Percentiles rank a stretch among this genome's conserved stretches.
phyloP scores from a whole-genome alignment of 2,113 vertebrate species.

The Excalfactoria chinensis region DNA sequence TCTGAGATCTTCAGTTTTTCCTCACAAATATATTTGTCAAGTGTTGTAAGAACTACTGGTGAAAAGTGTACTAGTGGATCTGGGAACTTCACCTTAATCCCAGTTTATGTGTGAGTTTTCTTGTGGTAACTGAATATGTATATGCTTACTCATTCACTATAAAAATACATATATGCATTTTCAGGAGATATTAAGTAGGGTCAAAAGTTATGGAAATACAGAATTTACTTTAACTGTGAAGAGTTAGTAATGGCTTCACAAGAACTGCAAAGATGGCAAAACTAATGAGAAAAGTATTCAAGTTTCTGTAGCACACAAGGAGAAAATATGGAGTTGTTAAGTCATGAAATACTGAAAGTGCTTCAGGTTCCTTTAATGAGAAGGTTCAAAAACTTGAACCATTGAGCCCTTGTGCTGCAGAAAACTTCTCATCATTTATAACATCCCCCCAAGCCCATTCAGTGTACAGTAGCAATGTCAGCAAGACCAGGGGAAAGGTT shows the following conservation, averaged over 20 bases:
- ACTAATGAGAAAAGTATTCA: background rate
- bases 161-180: background rate
- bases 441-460: background rate
- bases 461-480: background rate
- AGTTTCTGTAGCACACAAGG: background rate
- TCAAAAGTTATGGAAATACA: background rate
- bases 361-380: background rate
- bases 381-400: background rate
- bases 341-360: background rate
- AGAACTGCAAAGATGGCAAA: background rate
- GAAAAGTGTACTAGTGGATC: background rate
- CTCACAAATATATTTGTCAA: background rate
- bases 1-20: background rate
- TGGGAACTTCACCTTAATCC: background rate
- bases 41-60: background rate
- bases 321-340: background rate
- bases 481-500: background rate
- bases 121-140: background rate
- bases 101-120: background rate
- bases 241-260: background rate
- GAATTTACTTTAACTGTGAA: background rate
- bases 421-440: background rate
- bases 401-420: background rate
- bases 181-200: background rate
- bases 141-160: background rate